phyloP scores from a whole-genome alignment of 2,113 vertebrate genomes.

The Oryzias celebensis region DNA sequence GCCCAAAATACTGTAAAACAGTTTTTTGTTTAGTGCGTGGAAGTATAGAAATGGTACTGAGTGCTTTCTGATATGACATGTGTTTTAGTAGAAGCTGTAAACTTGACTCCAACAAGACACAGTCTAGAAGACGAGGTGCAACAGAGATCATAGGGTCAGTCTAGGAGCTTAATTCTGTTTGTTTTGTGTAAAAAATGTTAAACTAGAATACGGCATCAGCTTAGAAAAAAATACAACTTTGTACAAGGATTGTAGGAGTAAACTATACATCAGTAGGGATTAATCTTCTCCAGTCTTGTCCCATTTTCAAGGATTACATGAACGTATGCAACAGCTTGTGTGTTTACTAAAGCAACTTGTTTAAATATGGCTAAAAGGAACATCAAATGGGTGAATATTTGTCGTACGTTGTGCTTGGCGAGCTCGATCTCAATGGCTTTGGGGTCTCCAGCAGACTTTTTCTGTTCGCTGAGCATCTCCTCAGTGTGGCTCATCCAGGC shows the following conservation, averaged over 20 bases:
- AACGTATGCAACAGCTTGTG: background rate
- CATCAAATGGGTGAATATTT: slow-evolving; percentile 1
- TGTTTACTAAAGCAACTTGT: background rate
- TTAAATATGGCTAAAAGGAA: background rate
- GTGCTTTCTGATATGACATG: too few relatives aligned
- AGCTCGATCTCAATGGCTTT: slow-evolving; percentile 98
- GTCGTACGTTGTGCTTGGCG: slow-evolving; percentile 96
- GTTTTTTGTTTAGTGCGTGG: too few relatives aligned
- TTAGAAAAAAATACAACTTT: background rate
- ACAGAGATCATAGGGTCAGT: too few relatives aligned
- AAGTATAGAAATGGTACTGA: too few relatives aligned
- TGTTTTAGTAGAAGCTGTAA: too few relatives aligned
- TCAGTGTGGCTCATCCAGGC: slow-evolving; percentile 94
- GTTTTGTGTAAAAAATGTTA: too few relatives aligned
- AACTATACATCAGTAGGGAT: background rate
- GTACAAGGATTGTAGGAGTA: background rate
- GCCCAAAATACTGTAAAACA: too few relatives aligned
- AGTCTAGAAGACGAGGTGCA: too few relatives aligned
- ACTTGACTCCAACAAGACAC: too few relatives aligned
- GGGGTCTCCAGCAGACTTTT: slow-evolving; percentile 89
- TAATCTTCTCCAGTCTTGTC: background rate
- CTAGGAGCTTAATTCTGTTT: too few relatives aligned
- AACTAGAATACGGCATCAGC: background rate
- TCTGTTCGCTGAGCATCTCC: slow-evolving; percentile 91
- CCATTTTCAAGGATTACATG: slow-evolving; percentile 1